These are phyloP conservation scores for Telmatochromis sp. DNA, from an alignment of 2,113 vertebrate species.

Conservation along the genomic window DNA sequence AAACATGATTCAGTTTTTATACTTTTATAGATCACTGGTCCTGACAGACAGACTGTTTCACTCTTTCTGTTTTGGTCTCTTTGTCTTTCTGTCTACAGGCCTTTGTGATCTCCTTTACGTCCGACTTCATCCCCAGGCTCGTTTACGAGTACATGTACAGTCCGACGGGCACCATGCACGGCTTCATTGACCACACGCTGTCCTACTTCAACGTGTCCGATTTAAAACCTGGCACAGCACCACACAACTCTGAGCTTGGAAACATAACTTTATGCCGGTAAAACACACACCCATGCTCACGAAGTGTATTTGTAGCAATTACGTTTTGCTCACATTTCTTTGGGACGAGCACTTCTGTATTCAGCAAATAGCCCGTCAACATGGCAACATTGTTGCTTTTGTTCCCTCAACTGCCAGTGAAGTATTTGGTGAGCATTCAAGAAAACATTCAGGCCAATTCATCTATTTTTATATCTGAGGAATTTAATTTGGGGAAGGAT, in stretches of 20 bases:
- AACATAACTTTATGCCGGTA: slow-evolving; percentile 89
- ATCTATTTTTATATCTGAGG: not conserved
- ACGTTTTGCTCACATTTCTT: not conserved
- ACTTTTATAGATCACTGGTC: not conserved
- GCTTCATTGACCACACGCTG: slow-evolving; percentile 94
- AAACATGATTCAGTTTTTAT: not conserved
- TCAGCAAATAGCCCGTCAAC: not conserved
- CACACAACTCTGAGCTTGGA: slow-evolving; percentile 68
- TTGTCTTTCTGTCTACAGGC: slow-evolving; percentile 68
- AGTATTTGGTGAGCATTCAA: not conserved
- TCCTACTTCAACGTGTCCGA: slow-evolving; percentile 94
- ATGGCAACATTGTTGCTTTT: not conserved
- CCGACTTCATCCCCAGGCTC: slow-evolving; percentile 93
- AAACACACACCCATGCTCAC: not conserved
- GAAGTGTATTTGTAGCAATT: not conserved
- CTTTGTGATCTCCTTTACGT: slow-evolving; percentile 94
- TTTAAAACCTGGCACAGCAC: slow-evolving; percentile 80
- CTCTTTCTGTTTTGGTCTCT: not conserved
- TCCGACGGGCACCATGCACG: slow-evolving; percentile 86
- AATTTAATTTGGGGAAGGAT: not conserved
- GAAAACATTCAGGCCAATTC: not conserved
- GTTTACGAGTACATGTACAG: slow-evolving; percentile 94
- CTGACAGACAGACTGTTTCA: not conserved
- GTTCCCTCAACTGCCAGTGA: not conserved
- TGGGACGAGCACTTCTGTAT: not conserved